phyloP scores from a whole-genome alignment of 1,140 invertebrate species.

The Colletes latitarsis region DNA sequence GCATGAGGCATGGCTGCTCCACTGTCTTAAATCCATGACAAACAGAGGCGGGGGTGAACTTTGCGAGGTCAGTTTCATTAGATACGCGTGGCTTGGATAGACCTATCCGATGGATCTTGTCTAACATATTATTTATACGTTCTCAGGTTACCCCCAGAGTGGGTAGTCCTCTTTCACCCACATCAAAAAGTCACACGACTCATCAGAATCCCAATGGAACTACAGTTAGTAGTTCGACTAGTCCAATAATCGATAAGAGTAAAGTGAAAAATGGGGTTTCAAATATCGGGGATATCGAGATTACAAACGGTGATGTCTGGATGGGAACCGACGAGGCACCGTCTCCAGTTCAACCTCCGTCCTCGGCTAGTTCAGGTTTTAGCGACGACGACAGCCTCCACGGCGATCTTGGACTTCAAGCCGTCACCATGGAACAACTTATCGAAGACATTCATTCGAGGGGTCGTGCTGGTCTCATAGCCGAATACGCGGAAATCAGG shows the following conservation, averaged over 20 bases:
- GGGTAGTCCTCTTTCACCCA: constrained; percentile 76
- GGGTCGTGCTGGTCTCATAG: constrained; percentile 89
- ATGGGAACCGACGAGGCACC: constrained; percentile 79
- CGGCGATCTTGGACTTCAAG: constrained; percentile 83
- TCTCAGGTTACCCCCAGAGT: constrained; percentile 75
- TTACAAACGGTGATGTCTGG: constrained; percentile 78
- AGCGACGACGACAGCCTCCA: constrained; percentile 93
- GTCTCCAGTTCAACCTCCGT: constrained; percentile 86
- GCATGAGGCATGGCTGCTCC: constrained; percentile 93
- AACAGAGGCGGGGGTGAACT: constrained; percentile 81
- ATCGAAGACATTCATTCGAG: constrained; percentile 88
- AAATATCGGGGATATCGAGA: constrained; percentile 75
- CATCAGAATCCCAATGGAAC: constrained; percentile 71
- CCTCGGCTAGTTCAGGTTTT: constrained; percentile 91
- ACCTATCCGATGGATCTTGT: neutral
- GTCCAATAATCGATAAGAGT: constrained; percentile 75
- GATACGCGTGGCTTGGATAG: neutral
- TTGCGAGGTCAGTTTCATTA: constrained; percentile 70
- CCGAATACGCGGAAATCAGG: constrained; percentile 93
- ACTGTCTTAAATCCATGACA: constrained; percentile 87
- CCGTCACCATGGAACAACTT: constrained; percentile 88
- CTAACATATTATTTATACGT: neutral
- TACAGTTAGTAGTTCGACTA: constrained; percentile 72
- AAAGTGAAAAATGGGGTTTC: constrained; percentile 74
- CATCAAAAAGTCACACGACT: constrained; percentile 68